Conservation (phyloP, 2,797 vertebrate genomes). For the Labeo calbasu region DNA sequence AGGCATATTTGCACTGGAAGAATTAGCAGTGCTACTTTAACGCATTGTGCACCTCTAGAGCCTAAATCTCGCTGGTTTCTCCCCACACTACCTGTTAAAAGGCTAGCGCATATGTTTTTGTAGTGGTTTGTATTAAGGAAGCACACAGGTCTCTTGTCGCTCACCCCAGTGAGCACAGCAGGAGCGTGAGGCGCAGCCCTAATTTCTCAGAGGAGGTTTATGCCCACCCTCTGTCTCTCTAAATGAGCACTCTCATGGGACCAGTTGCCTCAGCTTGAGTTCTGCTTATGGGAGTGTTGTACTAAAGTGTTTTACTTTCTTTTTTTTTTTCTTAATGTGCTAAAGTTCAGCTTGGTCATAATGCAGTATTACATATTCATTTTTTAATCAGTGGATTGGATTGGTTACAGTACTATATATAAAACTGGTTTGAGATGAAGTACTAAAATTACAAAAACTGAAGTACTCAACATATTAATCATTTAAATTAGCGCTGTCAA, state of each 20-base stretch:
- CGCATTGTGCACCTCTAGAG: neutral
- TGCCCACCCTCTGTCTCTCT: slow-evolving; percentile 61
- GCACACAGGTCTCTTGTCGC: slow-evolving; percentile 33
- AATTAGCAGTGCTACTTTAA: neutral
- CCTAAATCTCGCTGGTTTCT: neutral
- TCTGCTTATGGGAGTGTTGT: slow-evolving; percentile 50
- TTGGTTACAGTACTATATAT: too few species aligned
- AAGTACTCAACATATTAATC: too few species aligned
- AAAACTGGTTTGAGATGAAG: too few species aligned
- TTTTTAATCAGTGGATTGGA: too few species aligned
- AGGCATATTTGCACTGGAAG: neutral
- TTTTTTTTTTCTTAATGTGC: neutral
- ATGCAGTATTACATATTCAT: too few species aligned
- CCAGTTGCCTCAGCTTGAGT: slow-evolving; percentile 69
- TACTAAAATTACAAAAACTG: too few species aligned
- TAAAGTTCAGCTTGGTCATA: neutral
- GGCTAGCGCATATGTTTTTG: neutral
- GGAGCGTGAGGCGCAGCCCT: slow-evolving; percentile 50
- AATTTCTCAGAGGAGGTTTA: slow-evolving; percentile 59
- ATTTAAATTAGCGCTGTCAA: too few species aligned
- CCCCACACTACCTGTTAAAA: neutral
- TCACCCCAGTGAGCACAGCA: slow-evolving; percentile 49
- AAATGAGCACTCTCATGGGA: slow-evolving; percentile 72
- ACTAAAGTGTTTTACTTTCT: slow-evolving; percentile 54
- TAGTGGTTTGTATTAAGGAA: neutral